Percentiles rank a stretch among this genome's conserved stretches.
Evolutionary conservation across 2,113 vertebrate genomes (phyloP).

Genomic region (Rhagologus leucostigma): DNA sequence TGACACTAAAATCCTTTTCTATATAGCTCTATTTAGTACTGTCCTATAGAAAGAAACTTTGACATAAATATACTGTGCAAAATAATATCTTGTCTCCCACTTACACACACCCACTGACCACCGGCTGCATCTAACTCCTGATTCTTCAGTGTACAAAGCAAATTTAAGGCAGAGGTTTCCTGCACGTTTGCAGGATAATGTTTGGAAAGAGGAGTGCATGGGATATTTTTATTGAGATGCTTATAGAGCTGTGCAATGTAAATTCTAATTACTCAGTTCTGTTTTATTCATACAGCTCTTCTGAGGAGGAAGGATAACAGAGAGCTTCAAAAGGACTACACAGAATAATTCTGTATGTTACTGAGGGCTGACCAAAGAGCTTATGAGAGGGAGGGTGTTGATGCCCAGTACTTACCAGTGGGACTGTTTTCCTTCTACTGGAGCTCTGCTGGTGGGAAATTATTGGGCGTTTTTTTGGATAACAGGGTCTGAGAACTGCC

Average conservation of each 20-base stretch:
- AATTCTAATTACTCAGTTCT: neutral
- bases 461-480: neutral
- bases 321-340: neutral
- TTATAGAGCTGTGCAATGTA: neutral
- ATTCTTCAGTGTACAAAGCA: neutral
- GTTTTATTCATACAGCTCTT: neutral
- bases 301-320: neutral
- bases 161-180: neutral
- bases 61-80: neutral
- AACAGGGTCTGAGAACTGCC: neutral
- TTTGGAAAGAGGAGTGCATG: neutral
- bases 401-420: neutral
- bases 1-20: neutral
- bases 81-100: neutral
- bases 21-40: neutral
- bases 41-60: neutral
- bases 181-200: neutral
- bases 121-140: neutral
- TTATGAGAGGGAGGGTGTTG: neutral
- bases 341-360: neutral
- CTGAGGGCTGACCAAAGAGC: neutral
- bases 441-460: neutral
- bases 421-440: neutral
- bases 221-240: neutral
- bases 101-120: neutral